Percentiles rank a stretch among this genome's conserved stretches.
Evolutionary conservation across 2,113 vertebrate species (phyloP).

Genomic region (Pithys albifrons): DNA sequence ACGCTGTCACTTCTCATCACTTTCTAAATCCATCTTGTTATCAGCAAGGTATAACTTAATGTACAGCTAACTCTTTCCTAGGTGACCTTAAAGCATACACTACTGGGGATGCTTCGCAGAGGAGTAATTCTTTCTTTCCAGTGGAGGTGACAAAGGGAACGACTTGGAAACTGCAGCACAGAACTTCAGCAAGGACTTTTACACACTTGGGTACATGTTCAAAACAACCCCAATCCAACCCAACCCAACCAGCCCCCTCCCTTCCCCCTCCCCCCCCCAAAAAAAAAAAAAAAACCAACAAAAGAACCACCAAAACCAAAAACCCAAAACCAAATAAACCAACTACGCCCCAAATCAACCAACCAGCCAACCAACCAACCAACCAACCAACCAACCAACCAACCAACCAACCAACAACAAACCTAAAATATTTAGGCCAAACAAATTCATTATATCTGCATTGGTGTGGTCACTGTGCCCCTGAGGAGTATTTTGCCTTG

Average conservation of each 20-base stretch:
- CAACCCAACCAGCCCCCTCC: too few relatives aligned
- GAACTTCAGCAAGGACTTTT: constrained; percentile 10
- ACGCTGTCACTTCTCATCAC: constrained; percentile 59
- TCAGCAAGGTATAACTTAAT: constrained; percentile 67
- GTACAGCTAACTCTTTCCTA: constrained; percentile 56
- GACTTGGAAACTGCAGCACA: neutral
- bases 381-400: too few relatives aligned
- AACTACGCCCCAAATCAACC: too few relatives aligned
- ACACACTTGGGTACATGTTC: neutral
- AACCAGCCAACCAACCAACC: too few relatives aligned
- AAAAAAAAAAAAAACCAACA: too few relatives aligned
- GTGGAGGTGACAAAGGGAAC: constrained; percentile 26
- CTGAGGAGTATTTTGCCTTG: neutral
- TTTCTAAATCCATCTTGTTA: constrained; percentile 70
- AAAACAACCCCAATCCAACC: too few relatives aligned
- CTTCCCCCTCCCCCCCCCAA: too few relatives aligned
- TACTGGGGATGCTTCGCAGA: neutral
- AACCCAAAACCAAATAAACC: too few relatives aligned
- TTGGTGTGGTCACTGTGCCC: neutral
- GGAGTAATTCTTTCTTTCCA: constrained; percentile 32
- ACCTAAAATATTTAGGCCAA: neutral
- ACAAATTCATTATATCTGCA: neutral
- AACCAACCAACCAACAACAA: too few relatives aligned
- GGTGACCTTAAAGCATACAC: constrained; percentile 54
- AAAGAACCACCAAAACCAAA: neutral